These are phyloP conservation scores for Polydrusus pterygomalis DNA, from an alignment of 2,888 invertebrate genomes.

Conservation along the genomic window DNA sequence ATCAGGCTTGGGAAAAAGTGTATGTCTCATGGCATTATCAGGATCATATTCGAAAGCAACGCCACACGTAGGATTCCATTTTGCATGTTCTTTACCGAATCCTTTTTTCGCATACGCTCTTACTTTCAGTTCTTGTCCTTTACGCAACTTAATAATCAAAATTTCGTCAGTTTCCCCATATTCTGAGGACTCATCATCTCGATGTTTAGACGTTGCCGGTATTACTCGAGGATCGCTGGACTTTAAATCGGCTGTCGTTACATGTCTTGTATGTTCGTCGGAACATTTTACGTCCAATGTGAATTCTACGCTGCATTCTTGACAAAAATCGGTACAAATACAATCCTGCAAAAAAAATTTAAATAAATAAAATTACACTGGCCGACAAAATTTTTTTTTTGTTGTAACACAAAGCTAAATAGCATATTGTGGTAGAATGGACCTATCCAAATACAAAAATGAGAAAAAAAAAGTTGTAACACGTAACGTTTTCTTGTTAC, in stretches of 20 bases:
- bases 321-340: constrained; percentile 97
- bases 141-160: constrained; percentile 82
- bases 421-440: too few relatives aligned
- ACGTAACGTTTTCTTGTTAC: too few relatives aligned
- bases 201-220: constrained; percentile 93
- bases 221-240: constrained; percentile 93
- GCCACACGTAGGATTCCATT: constrained; percentile 99
- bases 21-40: constrained; percentile 97
- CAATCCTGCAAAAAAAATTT: constrained; percentile 82
- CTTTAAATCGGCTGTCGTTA: constrained; percentile 97
- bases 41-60: constrained; percentile 99
- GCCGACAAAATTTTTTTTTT: too few relatives aligned
- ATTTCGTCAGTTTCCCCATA: constrained; percentile 96
- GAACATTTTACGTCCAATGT: constrained; percentile 96
- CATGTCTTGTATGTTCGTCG: constrained; percentile 95
- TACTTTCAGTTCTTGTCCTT: constrained; percentile 69
- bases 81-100: constrained; percentile 99
- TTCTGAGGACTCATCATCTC: constrained; percentile 94
- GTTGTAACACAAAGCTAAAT: too few relatives aligned
- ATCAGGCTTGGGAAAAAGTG: constrained; percentile 95
- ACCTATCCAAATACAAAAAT: too few relatives aligned
- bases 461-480: too few relatives aligned
- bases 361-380: too few relatives aligned
- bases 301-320: constrained; percentile 98
- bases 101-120: constrained; percentile 95